A percentile compares a stretch with the other conserved stretches of the same genome.
Evolutionary conservation across 2,113 vertebrate species (phyloP).

Genomic region (Crotalus tigris): DNA sequence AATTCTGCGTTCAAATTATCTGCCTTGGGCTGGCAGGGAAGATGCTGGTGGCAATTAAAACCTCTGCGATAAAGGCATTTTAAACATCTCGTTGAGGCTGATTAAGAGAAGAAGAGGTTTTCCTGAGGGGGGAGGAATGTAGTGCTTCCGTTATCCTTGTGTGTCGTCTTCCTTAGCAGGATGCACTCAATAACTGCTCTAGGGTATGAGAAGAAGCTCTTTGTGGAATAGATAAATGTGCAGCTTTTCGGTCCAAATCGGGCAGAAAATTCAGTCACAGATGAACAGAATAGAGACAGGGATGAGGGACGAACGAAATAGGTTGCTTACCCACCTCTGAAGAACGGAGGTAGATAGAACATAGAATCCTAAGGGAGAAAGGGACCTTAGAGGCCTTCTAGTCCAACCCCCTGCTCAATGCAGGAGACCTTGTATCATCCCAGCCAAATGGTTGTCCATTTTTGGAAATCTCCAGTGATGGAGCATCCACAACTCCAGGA

Average conservation of each 20-base stretch:
- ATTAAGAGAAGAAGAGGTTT: not conserved
- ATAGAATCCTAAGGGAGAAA: too few species aligned
- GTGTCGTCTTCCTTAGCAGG: not conserved
- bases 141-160: not conserved
- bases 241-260: not conserved
- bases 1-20: not conserved
- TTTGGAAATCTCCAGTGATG: too few species aligned
- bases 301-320: rapidly evolving
- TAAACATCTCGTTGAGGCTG: not conserved
- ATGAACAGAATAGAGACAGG: not conserved
- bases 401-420: too few species aligned
- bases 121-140: too few species aligned
- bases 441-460: too few species aligned
- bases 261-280: not conserved
- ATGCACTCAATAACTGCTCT: not conserved
- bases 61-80: not conserved
- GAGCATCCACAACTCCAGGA: too few species aligned
- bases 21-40: not conserved
- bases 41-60: too few species aligned
- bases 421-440: too few species aligned
- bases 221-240: not conserved
- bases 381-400: too few species aligned
- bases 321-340: not conserved
- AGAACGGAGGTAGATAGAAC: not conserved
- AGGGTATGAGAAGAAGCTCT: not conserved